A percentile compares a stretch with the other conserved stretches of the same genome.
phyloP scores from a whole-genome alignment of 2,113 vertebrate species.

The Talpa occidentalis region DNA sequence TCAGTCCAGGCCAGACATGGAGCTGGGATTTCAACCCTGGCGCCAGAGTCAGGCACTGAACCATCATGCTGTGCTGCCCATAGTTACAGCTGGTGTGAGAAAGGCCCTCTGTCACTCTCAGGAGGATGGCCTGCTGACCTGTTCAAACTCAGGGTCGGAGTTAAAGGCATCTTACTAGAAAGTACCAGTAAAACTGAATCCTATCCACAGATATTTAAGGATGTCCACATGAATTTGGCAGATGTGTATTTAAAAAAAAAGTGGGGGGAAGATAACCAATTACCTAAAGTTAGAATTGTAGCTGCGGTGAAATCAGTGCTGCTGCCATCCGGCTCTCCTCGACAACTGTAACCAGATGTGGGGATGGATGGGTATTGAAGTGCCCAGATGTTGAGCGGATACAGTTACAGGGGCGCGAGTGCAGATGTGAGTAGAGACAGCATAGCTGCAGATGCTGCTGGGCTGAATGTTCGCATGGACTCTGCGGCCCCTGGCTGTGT shows the following conservation, averaged over 20 bases:
- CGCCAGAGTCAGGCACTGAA: not conserved
- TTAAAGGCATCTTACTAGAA: no score
- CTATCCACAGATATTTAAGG: not conserved
- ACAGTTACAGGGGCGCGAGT: not conserved
- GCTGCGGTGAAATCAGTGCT: not conserved
- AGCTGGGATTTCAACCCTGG: not conserved
- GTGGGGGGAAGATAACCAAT: not conserved
- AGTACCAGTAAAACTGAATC: not conserved
- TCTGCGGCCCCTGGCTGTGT: not conserved
- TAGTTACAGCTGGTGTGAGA: no score
- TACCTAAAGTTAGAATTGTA: not conserved
- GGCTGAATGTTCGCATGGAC: not conserved
- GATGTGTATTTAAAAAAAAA: not conserved
- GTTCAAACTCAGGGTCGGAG: not conserved
- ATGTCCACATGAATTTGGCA: not conserved
- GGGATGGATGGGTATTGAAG: not conserved
- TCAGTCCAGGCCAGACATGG: not conserved
- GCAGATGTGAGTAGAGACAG: not conserved
- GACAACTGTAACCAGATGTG: not conserved
- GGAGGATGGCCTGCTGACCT: not conserved
- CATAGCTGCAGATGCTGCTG: not conserved
- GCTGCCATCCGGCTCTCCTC: not conserved
- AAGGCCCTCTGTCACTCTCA: not conserved
- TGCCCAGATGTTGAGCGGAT: not conserved
- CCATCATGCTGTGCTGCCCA: accelerated